These are phyloP conservation scores for Melitaea athalia DNA, from an alignment of 2,888 invertebrate species.

Conservation along the genomic window DNA sequence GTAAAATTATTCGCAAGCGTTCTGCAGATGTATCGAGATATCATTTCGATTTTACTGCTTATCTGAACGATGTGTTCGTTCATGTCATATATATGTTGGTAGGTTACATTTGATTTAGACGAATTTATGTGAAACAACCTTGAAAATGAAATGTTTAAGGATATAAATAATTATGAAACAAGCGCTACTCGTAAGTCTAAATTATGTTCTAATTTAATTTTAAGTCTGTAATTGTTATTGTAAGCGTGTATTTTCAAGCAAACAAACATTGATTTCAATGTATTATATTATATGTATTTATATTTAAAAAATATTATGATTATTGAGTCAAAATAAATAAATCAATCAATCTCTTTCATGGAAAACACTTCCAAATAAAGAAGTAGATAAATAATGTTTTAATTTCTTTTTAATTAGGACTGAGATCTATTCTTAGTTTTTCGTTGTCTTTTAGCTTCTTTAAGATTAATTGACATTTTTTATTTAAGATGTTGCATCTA, in stretches of 20 bases:
- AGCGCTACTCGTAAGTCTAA: too few species aligned
- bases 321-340: too few species aligned
- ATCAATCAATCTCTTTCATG: neutral
- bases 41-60: slow-evolving; percentile 35
- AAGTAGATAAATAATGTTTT: neutral
- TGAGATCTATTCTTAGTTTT: neutral
- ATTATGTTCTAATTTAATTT: too few species aligned
- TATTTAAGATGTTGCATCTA: neutral
- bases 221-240: too few species aligned
- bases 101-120: neutral
- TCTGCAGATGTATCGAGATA: slow-evolving; percentile 23
- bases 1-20: slow-evolving; percentile 60
- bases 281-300: too few species aligned
- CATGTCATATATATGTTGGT: neutral
- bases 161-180: too few species aligned
- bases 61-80: neutral
- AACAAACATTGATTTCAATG: too few species aligned
- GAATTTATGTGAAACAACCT: neutral
- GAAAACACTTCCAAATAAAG: neutral
- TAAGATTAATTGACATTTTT: neutral
- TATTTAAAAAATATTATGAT: too few species aligned
- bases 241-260: too few species aligned
- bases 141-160: neutral
- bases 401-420: neutral
- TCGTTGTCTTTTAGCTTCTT: neutral